Evolutionary conservation across 2,797 vertebrate species (phyloP), one percentile per base, ranked within the genome.

Genomic region (Lutjanus argentimaculatus): DNA sequence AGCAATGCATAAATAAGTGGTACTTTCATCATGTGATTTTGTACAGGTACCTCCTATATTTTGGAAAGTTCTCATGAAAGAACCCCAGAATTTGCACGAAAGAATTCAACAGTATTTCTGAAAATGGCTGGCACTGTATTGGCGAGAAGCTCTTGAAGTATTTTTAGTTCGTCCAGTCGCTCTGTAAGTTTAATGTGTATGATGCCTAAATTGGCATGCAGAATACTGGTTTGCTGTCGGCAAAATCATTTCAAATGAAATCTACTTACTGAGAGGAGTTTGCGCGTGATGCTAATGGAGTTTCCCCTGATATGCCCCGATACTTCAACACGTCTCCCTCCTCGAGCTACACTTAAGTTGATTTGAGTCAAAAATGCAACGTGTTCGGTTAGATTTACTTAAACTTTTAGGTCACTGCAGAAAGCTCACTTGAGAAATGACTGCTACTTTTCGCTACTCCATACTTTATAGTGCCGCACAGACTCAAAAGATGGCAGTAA

Each of bases 261-360:
- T 58, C 16, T 62, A 64, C 67, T 81, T 43, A 19, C 25, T 46
- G 45, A 85, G 73, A 40, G 55, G 53, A 84, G 66, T 79, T 56
- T 72, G 51, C 84, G 62, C 25, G n/a, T 69, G 65, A 79, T 51
- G 53, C 46, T 79, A 43, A 84, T 83, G 66, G 46, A 85, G 67
- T 77, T 79, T 82, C 61, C 46, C 64, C 22, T 46, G 51, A 76
- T 46, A 66, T 73, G 62, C 13, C 22, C 53, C 0, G n/a, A 72
- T 83, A 84, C 74, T 80, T 73, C 46, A 84, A 74, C 80, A 67
- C 16, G 21, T 57, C 74, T 82, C 57, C 59, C 75, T 66, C 46
- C 61, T 87, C 14, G 0, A 76, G 42, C 74, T 77, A 25, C 67
- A 62, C 76, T 72, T 59, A 25, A 71, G 51, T 62, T 80, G 72